Evolutionary conservation across 1,140 invertebrate genomes (phyloP), one percentile per base, ranked within the genome.

Genomic region (Teleogryllus occipitalis): DNA sequence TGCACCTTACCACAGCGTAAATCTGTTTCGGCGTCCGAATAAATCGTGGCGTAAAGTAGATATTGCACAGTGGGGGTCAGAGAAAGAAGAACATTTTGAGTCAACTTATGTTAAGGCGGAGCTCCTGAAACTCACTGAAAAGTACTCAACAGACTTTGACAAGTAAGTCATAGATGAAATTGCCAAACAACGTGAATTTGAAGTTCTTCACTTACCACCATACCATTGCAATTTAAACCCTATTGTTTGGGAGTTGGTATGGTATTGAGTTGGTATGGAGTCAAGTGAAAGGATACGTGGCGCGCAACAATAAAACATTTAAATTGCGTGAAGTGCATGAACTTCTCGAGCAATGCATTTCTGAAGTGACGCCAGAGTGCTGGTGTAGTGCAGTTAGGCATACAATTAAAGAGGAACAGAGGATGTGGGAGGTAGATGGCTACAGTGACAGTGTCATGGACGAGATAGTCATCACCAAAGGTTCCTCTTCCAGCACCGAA

Each of bases 201-300:
- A 74, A 48, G 81, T 84, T 73, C n/a, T 83, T 75, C 22, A 83
- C 15, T 74, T 84, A 12, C 83, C 83, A 7, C 83, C 82, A 74
- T 84, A 84, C 47, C 81, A 84, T 77, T 82, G 82, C 76, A 79
- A 83, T 47, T 78, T 82, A 21, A 83, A n/a, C n/a, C n/a, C n/a
- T n/a, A n/a, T n/a, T n/a, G n/a, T n/a, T n/a, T n/a, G n/a, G n/a
- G n/a, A n/a, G n/a, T n/a, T n/a, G n/a, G n/a, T n/a, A 84, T 77
- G 80, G 82, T 4, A 84, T 84, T 47, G 83, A 84, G 78, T 39
- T 82, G 12, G 80, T 82, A 18, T 83, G 83, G 82, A 77, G 78
- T n/a, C 74, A 83, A 47, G 80, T 83, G 10, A 86, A 86, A 80
- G n/a, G 75, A 27, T 75, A 80, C 27, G 72, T 80, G 74, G 72